These are phyloP conservation scores for Siniperca obscura DNA, from an alignment of 2,797 vertebrate genomes.

Conservation along the genomic window DNA sequence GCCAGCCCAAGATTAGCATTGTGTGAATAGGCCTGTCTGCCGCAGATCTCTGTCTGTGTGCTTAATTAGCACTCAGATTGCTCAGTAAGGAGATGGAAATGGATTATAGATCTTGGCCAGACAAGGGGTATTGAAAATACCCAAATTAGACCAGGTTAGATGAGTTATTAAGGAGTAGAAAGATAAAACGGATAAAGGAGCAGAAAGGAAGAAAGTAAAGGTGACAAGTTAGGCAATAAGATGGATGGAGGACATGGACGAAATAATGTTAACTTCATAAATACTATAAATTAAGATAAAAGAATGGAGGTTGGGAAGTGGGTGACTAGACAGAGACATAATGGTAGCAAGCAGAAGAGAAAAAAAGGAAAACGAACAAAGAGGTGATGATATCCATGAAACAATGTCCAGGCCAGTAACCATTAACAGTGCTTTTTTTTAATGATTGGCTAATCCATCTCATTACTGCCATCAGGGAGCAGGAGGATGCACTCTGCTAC, in stretches of 20 bases:
- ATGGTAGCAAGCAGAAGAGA: conserved; percentile 14
- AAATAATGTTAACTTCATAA: conserved; percentile 5
- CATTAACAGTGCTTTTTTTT: conserved; percentile 41
- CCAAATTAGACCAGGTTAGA: conserved; percentile 7
- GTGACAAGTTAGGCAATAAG: not conserved
- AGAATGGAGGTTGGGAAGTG: not conserved
- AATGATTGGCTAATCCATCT: conserved; percentile 64
- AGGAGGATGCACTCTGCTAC: conserved; percentile 28
- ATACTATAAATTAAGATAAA: conserved; percentile 6
- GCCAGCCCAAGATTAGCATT: conserved; percentile 48
- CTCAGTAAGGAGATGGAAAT: conserved; percentile 52
- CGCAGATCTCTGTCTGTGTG: conserved; percentile 27
- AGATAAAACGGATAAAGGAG: conserved; percentile 11
- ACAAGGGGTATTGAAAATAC: conserved; percentile 22
- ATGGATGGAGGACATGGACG: not conserved
- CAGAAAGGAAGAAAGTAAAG: not conserved
- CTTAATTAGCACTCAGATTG: conserved; percentile 64
- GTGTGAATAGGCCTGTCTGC: conserved; percentile 55
- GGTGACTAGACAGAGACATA: not conserved
- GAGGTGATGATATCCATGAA: conserved; percentile 45
- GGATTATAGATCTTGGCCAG: conserved; percentile 47
- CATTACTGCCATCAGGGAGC: conserved; percentile 42
- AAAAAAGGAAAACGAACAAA: conserved; percentile 31
- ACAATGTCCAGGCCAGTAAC: conserved; percentile 41
- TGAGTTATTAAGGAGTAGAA: conserved; percentile 4